phyloP scores from a whole-genome alignment of 2,113 vertebrate species.

The Mus pahari region DNA sequence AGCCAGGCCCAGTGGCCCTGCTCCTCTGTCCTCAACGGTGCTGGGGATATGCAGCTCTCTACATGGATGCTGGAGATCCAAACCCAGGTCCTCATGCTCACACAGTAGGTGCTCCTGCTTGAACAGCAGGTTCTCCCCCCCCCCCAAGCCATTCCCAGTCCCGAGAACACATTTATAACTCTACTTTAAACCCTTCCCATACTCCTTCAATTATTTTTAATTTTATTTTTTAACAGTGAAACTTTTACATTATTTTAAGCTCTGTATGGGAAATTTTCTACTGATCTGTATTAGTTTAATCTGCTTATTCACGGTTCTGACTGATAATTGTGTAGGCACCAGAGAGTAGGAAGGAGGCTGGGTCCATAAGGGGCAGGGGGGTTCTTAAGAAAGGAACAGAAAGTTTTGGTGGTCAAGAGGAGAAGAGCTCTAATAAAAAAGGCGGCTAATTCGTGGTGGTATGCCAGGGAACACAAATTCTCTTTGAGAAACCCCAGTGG shows the following conservation, averaged over 20 bases:
- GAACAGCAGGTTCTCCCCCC: background rate
- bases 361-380: background rate
- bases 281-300: constrained; percentile 13
- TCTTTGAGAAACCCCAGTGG: constrained; percentile 48
- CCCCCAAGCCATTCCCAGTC: background rate
- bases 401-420: background rate
- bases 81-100: background rate
- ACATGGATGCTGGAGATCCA: background rate
- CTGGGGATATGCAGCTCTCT: background rate
- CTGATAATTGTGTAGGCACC: background rate
- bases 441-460: background rate
- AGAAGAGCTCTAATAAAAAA: constrained; percentile 48
- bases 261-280: constrained; percentile 7
- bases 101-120: background rate
- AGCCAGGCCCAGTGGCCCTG: background rate
- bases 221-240: background rate
- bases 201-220: constrained; percentile 18
- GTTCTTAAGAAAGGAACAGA: constrained; percentile 37
- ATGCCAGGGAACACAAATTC: constrained; percentile 35
- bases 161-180: background rate
- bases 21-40: background rate
- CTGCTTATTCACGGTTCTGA: background rate
- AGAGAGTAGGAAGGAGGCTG: background rate
- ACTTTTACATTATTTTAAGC: constrained; percentile 31
- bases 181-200: constrained; percentile 2